Percentiles rank a stretch among this genome's conserved stretches.
Evolutionary conservation across 2,888 invertebrate species (phyloP).

Genomic region (Hydraecia micacea): DNA sequence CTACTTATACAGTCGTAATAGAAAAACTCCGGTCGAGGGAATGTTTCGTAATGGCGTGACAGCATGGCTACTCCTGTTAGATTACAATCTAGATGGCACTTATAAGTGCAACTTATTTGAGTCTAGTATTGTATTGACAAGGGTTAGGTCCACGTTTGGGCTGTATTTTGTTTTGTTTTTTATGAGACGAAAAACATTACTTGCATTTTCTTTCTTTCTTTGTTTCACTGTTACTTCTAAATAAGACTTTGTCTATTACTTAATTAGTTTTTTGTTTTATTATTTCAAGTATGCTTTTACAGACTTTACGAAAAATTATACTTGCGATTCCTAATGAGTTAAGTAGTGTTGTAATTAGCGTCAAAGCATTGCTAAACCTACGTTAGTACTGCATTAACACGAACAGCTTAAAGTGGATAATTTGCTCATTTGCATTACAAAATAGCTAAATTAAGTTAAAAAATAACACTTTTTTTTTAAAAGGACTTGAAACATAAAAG

Average conservation of each 20-base stretch:
- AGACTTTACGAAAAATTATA: neutral
- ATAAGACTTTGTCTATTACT: neutral
- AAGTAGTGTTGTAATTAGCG: constrained; percentile 12
- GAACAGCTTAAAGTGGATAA: neutral
- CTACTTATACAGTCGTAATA: constrained; percentile 4
- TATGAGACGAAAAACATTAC: too few species aligned
- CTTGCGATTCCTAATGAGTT: neutral
- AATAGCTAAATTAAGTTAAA: neutral
- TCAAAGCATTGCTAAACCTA: constrained; percentile 7
- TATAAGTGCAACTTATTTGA: constrained; percentile 30
- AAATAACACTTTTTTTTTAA: neutral
- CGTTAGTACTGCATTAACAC: constrained; percentile 13
- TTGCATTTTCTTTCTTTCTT: neutral
- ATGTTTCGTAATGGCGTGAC: constrained; percentile 30
- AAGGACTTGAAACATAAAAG: neutral
- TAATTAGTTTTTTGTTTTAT: neutral
- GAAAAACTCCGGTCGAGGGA: neutral
- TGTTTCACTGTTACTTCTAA: neutral
- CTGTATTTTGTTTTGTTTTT: neutral
- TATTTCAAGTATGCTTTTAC: neutral
- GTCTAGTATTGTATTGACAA: constrained; percentile 11
- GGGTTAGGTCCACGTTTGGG: neutral
- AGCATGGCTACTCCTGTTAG: constrained; percentile 6
- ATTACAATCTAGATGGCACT: constrained; percentile 47
- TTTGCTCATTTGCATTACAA: constrained; percentile 2